These are phyloP conservation scores for Drosophila ercepeae DNA, from an alignment of 1,140 invertebrate species.

Conservation along the genomic window DNA sequence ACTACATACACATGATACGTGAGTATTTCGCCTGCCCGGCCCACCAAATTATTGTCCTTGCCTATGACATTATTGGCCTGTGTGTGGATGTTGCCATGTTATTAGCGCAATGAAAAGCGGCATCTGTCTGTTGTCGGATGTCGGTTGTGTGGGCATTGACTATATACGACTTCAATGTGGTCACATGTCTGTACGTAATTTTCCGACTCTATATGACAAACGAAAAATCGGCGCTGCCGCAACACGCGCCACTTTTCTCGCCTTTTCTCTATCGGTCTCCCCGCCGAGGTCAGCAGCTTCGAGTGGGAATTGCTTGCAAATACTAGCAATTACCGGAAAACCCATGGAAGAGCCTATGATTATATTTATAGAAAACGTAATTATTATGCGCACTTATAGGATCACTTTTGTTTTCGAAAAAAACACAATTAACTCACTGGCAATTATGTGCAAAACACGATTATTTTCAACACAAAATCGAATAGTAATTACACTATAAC, in stretches of 20 bases:
- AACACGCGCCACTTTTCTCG: slow-evolving; percentile 26
- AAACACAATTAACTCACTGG: neutral
- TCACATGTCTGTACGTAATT: slow-evolving; percentile 59
- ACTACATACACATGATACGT: slow-evolving; percentile 9
- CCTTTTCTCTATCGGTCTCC: slow-evolving; percentile 13
- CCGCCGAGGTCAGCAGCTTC: slow-evolving; percentile 17
- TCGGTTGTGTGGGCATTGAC: slow-evolving; percentile 52
- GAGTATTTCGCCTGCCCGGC: slow-evolving; percentile 1
- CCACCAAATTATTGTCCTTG: slow-evolving; percentile 62
- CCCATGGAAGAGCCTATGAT: slow-evolving; percentile 5
- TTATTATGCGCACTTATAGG: neutral
- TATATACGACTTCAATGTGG: slow-evolving; percentile 56
- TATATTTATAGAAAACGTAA: neutral
- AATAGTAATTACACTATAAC: no score
- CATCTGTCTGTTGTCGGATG: slow-evolving; percentile 38
- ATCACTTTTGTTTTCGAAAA: neutral
- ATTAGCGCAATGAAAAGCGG: slow-evolving; percentile 53
- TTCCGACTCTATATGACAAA: slow-evolving; percentile 45
- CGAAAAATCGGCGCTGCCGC: neutral
- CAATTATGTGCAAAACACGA: neutral
- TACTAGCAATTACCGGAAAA: slow-evolving; percentile 12
- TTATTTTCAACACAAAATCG: neutral
- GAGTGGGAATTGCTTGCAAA: neutral
- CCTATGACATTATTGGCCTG: slow-evolving; percentile 43
- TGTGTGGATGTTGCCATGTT: slow-evolving; percentile 58